Base-by-base conservation (phyloP, 2,888 invertebrate species). In the Hedya salicella region DNA sequence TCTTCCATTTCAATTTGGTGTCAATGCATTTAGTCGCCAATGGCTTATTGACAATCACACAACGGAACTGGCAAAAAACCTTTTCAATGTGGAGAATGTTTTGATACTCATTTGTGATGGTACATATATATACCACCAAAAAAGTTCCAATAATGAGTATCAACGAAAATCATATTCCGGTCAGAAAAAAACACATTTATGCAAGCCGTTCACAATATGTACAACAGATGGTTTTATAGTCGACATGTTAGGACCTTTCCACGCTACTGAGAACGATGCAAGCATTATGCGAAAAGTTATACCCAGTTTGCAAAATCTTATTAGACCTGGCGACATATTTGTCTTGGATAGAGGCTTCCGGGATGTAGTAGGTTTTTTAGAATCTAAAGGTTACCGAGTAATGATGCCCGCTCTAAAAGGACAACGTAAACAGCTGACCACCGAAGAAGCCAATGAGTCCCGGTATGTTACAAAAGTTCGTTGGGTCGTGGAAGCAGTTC, bases 21-120 rank as follows among this genome's bases (percentile, higher is more conserved):
- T n/a, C n/a, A n/a, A n/a, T n/a, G n/a, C n/a, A n/a, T n/a, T n/a
- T n/a, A n/a, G n/a, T n/a, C n/a, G n/a, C n/a, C n/a, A n/a, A n/a
- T n/a, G n/a, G n/a, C n/a, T n/a, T 25, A 44, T 44, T 19, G 44
- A 25, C 25, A 25, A 25, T 25, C 0, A 25, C 25, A 25, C 25
- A 25, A 25, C 25, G 25, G 25, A 25, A 25, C 25, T 5, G 3
- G 25, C 25, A 25, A 25, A 25, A 25, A 25, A 25, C 6, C 25
- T 25, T 25, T 25, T 25, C 6, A 25, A 25, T 25, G 25, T 6
- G 25, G 25, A 6, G 3, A 25, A 25, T 25, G 25, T 1, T 25
- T 25, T 25, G 25, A 49, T 49, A 49, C 49, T 49, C 25, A n/a
- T 49, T 49, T 49, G 49, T 49, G 49, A 49, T 49, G 49, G 30